Base-by-base conservation (phyloP, 2,797 vertebrate genomes). In the Fistularia commersonii region DNA sequence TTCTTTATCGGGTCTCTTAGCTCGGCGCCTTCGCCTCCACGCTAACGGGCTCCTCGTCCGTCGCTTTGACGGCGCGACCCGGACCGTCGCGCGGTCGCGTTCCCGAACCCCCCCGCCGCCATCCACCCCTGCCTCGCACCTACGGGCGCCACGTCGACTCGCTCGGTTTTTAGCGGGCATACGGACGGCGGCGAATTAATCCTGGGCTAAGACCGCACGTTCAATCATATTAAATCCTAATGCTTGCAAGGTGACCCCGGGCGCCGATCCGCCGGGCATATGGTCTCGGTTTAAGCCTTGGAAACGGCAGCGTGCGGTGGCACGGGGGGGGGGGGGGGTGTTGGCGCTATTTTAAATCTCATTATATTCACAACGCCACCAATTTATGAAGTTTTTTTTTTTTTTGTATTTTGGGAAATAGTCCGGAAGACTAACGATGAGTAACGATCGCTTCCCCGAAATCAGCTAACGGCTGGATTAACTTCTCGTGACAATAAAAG, bases 191-290 rank as follows among this genome's bases (percentile, higher is more conserved):
- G 62, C 51, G 41, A 59, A 54, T 54, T 88, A 90, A 88, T 87
- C 85, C 79, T 57, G 57, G 9, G 58, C 78, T 85, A 79, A 83
- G 79, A 84, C 76, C 63, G 54, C 66, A 43, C 35, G 51, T 72
- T 83, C 69, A 75, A 85, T 86, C 84, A 83, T 76, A 79, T 84
- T 82, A 80, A 85, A 86, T 76, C 77, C 80, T 85, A 77, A 85
- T 84, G 57, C 82, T 76, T 80, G 72, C 72, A 88, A 89, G 83
- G 83, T 88, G 80, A 89, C 84, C 75, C 32, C 15, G 13, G 45
- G 46, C 57, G 40, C 49, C 52, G 73, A 85, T 80, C 81, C 76
- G 53, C 53, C 41, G 57, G 62, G 69, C 80, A 80, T 86, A 74
- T 66, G 74, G 80, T 78, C 63, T 39, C 8, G n/a, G 59, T 69